Conservation (phyloP, 2,888 invertebrate species). For the Cheilosia vulpina region DNA sequence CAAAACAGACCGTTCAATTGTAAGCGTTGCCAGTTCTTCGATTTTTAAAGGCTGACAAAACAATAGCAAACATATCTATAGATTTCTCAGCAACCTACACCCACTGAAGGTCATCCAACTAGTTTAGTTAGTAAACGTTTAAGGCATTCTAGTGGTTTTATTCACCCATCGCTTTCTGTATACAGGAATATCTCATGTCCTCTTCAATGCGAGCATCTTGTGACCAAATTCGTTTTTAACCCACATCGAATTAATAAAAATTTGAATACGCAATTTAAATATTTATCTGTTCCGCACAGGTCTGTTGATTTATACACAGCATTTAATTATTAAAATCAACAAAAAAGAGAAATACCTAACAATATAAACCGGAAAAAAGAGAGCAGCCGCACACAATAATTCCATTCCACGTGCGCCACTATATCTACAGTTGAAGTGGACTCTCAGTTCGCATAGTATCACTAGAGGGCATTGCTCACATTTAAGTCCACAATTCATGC, state of each 20-base stretch:
- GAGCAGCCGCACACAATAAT: not conserved
- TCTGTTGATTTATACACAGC: slow-evolving; percentile 11
- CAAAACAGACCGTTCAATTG: no score
- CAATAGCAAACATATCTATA: no score
- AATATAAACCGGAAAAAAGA: not conserved
- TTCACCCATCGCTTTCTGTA: no score
- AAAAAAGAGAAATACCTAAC: slow-evolving; percentile 2
- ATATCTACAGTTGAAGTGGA: slow-evolving; percentile 48
- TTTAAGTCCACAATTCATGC: slow-evolving; percentile 68
- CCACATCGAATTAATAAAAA: not conserved
- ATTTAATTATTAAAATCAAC: slow-evolving; percentile 35
- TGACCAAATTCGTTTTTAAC: not conserved
- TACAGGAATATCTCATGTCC: not conserved
- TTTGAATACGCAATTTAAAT: not conserved
- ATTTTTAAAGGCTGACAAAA: no score
- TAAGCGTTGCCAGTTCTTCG: no score
- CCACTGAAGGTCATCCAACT: no score
- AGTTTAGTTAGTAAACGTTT: no score
- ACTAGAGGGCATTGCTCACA: slow-evolving; percentile 53
- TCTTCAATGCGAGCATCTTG: not conserved
- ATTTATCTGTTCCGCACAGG: slow-evolving; percentile 22
- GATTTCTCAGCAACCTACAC: no score
- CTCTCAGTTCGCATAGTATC: slow-evolving; percentile 40
- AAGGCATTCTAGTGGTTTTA: no score
- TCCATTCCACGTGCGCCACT: slow-evolving; percentile 23